Conservation (phyloP, 92 coral and sea anemone species). For the Epizoanthus ramosus region DNA sequence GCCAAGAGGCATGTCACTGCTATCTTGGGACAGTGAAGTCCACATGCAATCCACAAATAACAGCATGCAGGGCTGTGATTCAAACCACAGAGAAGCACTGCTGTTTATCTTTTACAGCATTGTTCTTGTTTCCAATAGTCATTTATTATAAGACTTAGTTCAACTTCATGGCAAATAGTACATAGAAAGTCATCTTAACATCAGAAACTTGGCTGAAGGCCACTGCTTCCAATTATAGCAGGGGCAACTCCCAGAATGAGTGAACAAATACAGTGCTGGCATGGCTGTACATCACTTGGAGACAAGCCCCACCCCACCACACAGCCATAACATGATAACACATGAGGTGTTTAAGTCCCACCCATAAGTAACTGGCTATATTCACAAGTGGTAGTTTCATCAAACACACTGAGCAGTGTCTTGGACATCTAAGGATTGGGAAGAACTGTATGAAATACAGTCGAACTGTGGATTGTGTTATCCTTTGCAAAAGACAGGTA, state of each 20-base stretch:
- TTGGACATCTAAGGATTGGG: not conserved
- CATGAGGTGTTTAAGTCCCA: conserved; percentile 15
- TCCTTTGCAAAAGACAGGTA: not conserved
- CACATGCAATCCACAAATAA: not conserved
- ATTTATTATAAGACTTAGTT: not conserved
- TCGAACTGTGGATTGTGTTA: not conserved
- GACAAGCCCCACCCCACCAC: conserved; percentile 9
- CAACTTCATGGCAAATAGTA: not conserved
- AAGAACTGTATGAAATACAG: no score
- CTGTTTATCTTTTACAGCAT: not conserved
- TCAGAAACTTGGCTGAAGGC: not conserved
- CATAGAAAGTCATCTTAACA: not conserved
- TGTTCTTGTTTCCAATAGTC: not conserved
- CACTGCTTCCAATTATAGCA: not conserved
- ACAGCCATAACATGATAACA: not conserved
- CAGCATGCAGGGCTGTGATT: no score
- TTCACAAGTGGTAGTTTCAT: not conserved
- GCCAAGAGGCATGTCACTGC: no score
- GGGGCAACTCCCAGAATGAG: conserved; percentile 17
- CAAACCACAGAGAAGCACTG: not conserved
- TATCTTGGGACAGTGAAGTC: not conserved
- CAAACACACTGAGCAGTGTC: not conserved
- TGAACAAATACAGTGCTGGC: not conserved
- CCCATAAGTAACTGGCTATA: not conserved
- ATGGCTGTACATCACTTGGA: not conserved